Conservation (phyloP, 2,888 invertebrate species). For the Mythimna pallens region DNA sequence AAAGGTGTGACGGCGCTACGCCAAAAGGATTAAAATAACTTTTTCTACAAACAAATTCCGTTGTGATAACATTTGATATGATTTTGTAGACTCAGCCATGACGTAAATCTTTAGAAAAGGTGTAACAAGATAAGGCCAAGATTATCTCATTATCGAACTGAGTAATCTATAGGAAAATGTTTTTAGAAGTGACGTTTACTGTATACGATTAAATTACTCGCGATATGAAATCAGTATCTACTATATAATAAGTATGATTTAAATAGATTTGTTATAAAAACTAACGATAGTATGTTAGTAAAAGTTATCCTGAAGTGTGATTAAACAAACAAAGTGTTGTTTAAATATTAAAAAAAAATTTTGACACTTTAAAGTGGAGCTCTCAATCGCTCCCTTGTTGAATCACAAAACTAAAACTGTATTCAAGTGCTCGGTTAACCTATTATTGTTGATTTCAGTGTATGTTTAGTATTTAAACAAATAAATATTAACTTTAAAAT, state of each 20-base stretch:
- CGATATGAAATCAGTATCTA: conserved; percentile 11
- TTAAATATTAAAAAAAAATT: not conserved
- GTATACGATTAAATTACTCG: conserved; percentile 21
- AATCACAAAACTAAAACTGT: conserved; percentile 5
- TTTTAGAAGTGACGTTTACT: conserved; percentile 29
- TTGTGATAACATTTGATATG: conserved; percentile 75
- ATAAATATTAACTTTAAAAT: conserved; percentile 49
- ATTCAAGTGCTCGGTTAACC: conserved; percentile 5
- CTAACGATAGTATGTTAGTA: conserved; percentile 3
- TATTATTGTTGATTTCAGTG: conserved; percentile 35
- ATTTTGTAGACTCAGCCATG: conserved; percentile 56
- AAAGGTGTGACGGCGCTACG: conserved; percentile 70
- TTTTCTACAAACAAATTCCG: conserved; percentile 78
- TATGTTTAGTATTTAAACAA: conserved; percentile 22
- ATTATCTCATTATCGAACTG: conserved; percentile 47
- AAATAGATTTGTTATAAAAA: conserved; percentile 1
- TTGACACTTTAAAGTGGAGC: not conserved
- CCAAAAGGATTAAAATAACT: conserved; percentile 76
- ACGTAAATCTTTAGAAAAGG: conserved; percentile 48
- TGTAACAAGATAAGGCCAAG: conserved; percentile 36
- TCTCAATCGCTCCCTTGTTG: not conserved
- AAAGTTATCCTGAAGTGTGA: not conserved
- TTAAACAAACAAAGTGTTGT: not conserved
- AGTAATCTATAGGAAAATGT: conserved; percentile 25
- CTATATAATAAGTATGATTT: conserved; percentile 4